Base-by-base conservation (phyloP, 35 echinoderm and acorn worm species). In the Lytechinus variegatus region DNA sequence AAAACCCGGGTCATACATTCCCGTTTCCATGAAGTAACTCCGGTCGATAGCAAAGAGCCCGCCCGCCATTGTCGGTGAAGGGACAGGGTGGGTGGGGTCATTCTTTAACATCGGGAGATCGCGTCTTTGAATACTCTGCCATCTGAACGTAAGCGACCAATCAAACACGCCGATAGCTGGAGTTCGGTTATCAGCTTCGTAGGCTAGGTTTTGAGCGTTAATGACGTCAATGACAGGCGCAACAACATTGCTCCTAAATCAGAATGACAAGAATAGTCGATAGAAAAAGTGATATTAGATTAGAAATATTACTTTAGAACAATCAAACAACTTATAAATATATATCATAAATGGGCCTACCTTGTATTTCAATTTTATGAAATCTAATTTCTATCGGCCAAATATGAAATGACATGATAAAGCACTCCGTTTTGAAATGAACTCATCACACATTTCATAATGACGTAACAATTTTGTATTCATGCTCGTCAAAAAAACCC, bases 51-150 rank as follows among this genome's bases (percentile, higher is more conserved):
- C 95, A 66, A 97, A 97, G 9, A 97, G 88, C 55, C 96, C 96
- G 28, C 96, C 96, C 12, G 96, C 95, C 96, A 97, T 97, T 1
- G 96, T 97, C 28, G 96, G 96, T 86, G 96, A 95, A 33, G 57
- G 56, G 55, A 95, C 86, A 27, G 96, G 96, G 52, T 52, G 90
- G 29, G 96, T 95, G 11, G 96, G 96, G 66, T 97, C 94, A 94
- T 54, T 27, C 57, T 93, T 57, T 9, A 57, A 10, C 27, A 12
- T 24, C 9, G 54, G 24, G 9, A 56, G 86, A n/a, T 95, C 95
- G 28, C 54, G 54, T 52, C 29, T 89, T 54, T 91, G 87, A 54
- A 95, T 66, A 54, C 87, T 60, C 52, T 91, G 86, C 95, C 95
- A 95, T 9, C 27, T 95, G 86, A 89, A 91, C 9, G 87, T 91